Conservation (phyloP, 2,888 invertebrate species). For the Plagiodera versicolora region DNA sequence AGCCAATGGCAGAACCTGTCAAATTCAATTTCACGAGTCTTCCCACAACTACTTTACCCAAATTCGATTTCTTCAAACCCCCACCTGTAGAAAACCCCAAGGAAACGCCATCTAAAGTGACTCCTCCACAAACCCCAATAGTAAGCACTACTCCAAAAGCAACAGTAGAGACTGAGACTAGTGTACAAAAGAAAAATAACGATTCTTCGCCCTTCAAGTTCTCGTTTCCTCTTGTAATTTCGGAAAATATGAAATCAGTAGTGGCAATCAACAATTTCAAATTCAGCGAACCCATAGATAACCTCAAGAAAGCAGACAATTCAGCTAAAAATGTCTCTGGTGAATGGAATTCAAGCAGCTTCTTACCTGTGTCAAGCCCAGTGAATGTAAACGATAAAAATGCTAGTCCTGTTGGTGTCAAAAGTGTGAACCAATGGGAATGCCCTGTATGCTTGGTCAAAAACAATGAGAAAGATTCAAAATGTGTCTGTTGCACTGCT, state of each 20-base stretch:
- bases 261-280: constrained; percentile 60
- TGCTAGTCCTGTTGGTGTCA: constrained; percentile 9
- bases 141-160: constrained; percentile 1
- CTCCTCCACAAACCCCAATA: not conserved
- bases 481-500: constrained; percentile 18
- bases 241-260: constrained; percentile 52
- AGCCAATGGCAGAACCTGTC: not conserved
- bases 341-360: not conserved
- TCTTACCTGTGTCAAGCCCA: not conserved
- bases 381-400: not conserved
- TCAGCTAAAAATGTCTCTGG: constrained; percentile 4
- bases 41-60: constrained; percentile 62
- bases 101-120: not conserved
- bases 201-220: constrained; percentile 50
- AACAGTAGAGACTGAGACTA: constrained; percentile 28
- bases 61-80: constrained; percentile 58
- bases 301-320: constrained; percentile 34
- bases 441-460: constrained; percentile 14
- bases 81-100: constrained; percentile 4
- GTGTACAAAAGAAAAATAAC: constrained; percentile 22
- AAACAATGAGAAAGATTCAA: constrained; percentile 10
- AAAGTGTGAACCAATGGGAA: constrained; percentile 10
- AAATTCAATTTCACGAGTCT: constrained; percentile 37
- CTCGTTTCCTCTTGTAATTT: constrained; percentile 57
- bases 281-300: constrained; percentile 60